These are phyloP conservation scores for Plagodis pulveraria DNA, from an alignment of 2,888 invertebrate species.

Conservation along the genomic window DNA sequence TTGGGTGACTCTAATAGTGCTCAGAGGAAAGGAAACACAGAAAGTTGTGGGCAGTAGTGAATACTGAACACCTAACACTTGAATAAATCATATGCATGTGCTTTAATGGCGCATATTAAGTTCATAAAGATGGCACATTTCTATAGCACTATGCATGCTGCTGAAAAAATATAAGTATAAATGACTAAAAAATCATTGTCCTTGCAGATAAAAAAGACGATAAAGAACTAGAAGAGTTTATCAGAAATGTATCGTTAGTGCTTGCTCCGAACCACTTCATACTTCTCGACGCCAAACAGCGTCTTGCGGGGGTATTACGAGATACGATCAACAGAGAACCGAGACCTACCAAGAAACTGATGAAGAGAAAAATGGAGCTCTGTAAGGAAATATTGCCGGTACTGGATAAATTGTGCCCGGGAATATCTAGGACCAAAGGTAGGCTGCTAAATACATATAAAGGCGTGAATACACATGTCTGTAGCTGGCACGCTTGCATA, in stretches of 20 bases:
- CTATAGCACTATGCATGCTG: too few relatives aligned
- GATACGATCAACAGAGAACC: conserved; percentile 78
- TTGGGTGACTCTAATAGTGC: too few relatives aligned
- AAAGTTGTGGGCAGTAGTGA: too few relatives aligned
- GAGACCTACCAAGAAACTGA: conserved; percentile 79
- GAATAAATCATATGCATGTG: too few relatives aligned
- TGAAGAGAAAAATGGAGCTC: conserved; percentile 87
- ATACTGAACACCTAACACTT: too few relatives aligned
- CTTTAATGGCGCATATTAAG: too few relatives aligned
- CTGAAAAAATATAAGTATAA: too few relatives aligned
- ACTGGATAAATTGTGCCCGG: conserved; percentile 88
- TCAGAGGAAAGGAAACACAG: too few relatives aligned
- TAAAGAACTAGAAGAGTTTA: conserved; percentile 76
- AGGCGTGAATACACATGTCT: too few relatives aligned
- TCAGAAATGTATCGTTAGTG: conserved; percentile 81
- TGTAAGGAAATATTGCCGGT: conserved; percentile 88
- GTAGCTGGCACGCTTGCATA: too few relatives aligned
- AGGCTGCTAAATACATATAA: background rate
- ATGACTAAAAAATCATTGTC: too few relatives aligned
- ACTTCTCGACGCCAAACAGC: conserved; percentile 88
- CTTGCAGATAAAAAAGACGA: conserved; percentile 75
- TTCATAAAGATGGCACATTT: too few relatives aligned
- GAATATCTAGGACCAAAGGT: conserved; percentile 88
- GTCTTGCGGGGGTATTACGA: conserved; percentile 85
- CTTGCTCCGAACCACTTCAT: conserved; percentile 88